Evolutionary conservation across 2,113 vertebrate species (phyloP).

Genomic region (Mustelus asterias): DNA sequence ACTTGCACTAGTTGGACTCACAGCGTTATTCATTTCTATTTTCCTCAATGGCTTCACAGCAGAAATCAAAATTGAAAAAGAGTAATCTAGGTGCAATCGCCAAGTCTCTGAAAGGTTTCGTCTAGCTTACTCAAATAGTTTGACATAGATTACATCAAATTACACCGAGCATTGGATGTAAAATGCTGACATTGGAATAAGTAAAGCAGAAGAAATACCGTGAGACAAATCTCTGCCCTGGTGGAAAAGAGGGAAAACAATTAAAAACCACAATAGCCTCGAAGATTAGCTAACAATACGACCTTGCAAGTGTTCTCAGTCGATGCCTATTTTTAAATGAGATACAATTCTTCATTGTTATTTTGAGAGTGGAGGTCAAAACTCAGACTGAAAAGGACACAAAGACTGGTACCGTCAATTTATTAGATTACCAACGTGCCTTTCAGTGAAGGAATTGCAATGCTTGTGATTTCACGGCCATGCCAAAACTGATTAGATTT

Average conservation of each 20-base stretch:
- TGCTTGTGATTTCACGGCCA: background rate
- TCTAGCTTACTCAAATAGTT: background rate
- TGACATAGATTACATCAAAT: background rate
- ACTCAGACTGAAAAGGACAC: background rate
- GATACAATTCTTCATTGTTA: conserved; percentile 3
- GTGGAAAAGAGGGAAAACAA: background rate
- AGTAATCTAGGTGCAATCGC: background rate
- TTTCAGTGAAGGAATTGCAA: conserved; percentile 14
- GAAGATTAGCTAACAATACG: background rate
- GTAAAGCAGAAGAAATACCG: background rate
- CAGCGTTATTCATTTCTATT: background rate
- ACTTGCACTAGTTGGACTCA: background rate
- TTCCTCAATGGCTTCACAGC: background rate
- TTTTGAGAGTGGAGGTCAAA: background rate
- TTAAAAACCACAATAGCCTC: background rate
- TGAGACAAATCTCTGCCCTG: background rate
- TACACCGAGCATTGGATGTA: background rate
- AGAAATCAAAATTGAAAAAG: background rate
- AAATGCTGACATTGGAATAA: background rate
- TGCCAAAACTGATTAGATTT: conserved; percentile 13
- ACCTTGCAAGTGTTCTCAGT: background rate
- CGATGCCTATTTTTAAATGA: background rate
- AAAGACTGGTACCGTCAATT: background rate
- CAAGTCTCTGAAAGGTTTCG: background rate
- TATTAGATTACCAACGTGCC: conserved; percentile 6